Conservation (phyloP, 1,140 invertebrate species). For the Bombyx mandarina region DNA sequence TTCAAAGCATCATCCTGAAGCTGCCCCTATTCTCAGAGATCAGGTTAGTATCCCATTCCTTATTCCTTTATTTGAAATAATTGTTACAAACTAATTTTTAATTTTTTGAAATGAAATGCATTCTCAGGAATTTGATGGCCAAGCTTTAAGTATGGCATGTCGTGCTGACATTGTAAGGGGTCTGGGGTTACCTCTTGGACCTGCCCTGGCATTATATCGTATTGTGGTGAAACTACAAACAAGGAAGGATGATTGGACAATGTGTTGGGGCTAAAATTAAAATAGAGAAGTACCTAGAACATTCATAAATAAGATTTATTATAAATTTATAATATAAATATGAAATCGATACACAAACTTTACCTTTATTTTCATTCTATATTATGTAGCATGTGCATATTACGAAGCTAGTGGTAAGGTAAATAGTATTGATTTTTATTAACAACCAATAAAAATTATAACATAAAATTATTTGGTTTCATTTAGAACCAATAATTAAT, state of each 20-base stretch:
- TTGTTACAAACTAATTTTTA: neutral
- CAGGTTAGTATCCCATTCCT: slow-evolving; percentile 71
- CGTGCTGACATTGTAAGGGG: slow-evolving; percentile 85
- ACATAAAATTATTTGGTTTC: no score
- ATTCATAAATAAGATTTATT: no score
- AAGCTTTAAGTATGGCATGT: slow-evolving; percentile 83
- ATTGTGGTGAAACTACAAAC: slow-evolving; percentile 81
- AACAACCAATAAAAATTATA: no score
- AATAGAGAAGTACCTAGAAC: no score
- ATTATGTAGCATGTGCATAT: no score
- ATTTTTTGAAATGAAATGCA: slow-evolving; percentile 2
- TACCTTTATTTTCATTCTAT: no score
- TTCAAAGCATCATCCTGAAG: slow-evolving; percentile 79
- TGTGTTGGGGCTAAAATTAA: slow-evolving; percentile 73
- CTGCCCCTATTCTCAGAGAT: slow-evolving; percentile 83
- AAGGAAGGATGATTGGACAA: slow-evolving; percentile 76
- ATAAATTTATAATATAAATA: no score
- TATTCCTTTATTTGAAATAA: neutral
- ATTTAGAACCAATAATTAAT: no score
- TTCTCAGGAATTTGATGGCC: slow-evolving; percentile 88
- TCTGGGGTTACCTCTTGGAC: slow-evolving; percentile 84
- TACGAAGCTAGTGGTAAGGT: no score
- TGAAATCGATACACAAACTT: no score
- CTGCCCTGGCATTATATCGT: slow-evolving; percentile 88
- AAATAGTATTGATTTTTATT: no score